Conservation (phyloP, 1,140 invertebrate genomes). For the Penaeus chinensis region DNA sequence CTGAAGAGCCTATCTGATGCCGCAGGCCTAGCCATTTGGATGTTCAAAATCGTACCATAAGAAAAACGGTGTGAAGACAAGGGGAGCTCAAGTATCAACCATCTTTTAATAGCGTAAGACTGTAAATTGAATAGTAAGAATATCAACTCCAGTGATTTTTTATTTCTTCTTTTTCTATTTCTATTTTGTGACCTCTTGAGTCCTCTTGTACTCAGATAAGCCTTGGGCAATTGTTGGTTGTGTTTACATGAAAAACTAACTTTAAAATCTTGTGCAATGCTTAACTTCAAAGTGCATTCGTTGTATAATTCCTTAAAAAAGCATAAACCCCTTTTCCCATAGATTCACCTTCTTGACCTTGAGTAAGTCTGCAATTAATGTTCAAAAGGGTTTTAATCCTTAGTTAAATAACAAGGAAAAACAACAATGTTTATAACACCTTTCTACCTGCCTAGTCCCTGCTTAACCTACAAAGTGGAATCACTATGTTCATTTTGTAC, state of each 20-base stretch:
- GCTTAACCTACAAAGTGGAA: slow-evolving; percentile 47
- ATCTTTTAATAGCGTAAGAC: too few relatives aligned
- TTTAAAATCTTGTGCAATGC: slow-evolving; percentile 53
- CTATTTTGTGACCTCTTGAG: background rate
- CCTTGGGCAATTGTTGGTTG: slow-evolving; percentile 39
- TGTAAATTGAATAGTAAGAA: too few relatives aligned
- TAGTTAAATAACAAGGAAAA: slow-evolving; percentile 40
- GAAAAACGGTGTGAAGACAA: too few relatives aligned
- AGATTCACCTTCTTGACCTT: slow-evolving; percentile 29
- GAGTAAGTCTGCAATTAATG: slow-evolving; percentile 38
- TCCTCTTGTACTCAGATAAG: slow-evolving; percentile 37
- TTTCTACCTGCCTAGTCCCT: slow-evolving; percentile 47
- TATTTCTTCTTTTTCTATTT: background rate
- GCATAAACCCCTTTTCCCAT: slow-evolving; percentile 25
- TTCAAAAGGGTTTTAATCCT: slow-evolving; percentile 17
- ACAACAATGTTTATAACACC: slow-evolving; percentile 47
- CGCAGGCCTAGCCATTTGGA: too few relatives aligned
- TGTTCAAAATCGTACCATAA: too few relatives aligned
- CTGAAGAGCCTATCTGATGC: too few relatives aligned
- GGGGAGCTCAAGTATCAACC: too few relatives aligned
- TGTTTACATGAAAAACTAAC: slow-evolving; percentile 40
- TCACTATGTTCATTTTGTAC: background rate
- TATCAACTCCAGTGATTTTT: too few relatives aligned
- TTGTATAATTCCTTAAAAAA: slow-evolving; percentile 55
- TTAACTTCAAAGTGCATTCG: slow-evolving; percentile 56